These are phyloP conservation scores for Trichonephila clavipes DNA, from an alignment of 1,140 invertebrate species.

Conservation along the genomic window DNA sequence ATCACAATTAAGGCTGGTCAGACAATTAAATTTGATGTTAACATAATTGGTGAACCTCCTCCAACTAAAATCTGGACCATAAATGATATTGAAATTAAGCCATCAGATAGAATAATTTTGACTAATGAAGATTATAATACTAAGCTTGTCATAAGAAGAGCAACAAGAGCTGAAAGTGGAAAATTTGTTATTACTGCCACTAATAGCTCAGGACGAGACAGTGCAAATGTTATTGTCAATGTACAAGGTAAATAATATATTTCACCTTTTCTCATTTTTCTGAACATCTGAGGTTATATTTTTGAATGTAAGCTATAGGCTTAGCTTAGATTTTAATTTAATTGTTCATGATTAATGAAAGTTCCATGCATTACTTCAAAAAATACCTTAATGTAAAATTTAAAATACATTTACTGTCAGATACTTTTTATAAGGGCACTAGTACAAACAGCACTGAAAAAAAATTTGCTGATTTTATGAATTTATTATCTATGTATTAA, in stretches of 20 bases:
- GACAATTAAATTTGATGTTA: conserved; percentile 94
- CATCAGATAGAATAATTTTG: conserved; percentile 81
- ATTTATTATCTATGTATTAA: too few species aligned
- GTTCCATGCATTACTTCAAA: too few species aligned
- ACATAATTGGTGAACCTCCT: conserved; percentile 94
- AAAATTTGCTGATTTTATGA: too few species aligned
- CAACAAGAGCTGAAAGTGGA: conserved; percentile 93
- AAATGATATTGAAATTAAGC: conserved; percentile 81
- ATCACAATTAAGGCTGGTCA: conserved; percentile 94
- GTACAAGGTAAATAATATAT: conserved; percentile 81
- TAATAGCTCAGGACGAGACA: conserved; percentile 96
- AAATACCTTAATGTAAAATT: neutral
- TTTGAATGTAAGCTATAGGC: too few species aligned
- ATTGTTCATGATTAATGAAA: too few species aligned
- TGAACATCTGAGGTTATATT: too few species aligned
- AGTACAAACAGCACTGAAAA: too few species aligned
- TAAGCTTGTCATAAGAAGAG: conserved; percentile 91
- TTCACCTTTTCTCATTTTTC: neutral
- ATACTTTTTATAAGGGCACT: too few species aligned
- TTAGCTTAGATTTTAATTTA: too few species aligned
- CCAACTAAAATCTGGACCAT: conserved; percentile 94
- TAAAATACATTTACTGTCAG: too few species aligned
- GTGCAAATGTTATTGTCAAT: conserved; percentile 93
- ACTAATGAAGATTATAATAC: conserved; percentile 94
- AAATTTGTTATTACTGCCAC: conserved; percentile 94